Conservation (phyloP, 2,113 vertebrate genomes). For the Eurypyga helias region DNA sequence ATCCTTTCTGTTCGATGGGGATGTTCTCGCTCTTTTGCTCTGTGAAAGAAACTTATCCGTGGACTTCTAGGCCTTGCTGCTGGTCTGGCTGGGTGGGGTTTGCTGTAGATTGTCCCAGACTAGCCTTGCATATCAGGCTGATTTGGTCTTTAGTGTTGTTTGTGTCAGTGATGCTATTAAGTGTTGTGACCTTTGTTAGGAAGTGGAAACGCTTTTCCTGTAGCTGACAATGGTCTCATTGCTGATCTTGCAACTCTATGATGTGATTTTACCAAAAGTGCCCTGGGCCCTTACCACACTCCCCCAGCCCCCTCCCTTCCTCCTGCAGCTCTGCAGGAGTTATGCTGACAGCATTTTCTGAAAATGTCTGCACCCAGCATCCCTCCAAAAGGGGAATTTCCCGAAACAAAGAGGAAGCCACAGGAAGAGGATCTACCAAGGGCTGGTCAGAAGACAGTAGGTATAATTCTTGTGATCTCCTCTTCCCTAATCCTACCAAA, state of each 20-base stretch:
- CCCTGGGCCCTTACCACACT: background rate
- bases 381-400: background rate
- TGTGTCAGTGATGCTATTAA: background rate
- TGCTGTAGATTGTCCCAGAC: background rate
- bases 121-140: background rate
- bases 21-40: background rate
- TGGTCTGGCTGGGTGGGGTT: background rate
- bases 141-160: background rate
- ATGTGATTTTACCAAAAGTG: background rate
- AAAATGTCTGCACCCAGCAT: background rate
- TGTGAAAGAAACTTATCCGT: background rate
- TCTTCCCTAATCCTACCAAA: background rate
- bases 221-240: background rate
- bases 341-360: slow-evolving; percentile 21
- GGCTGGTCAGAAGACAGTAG: background rate
- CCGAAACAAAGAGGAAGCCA: background rate
- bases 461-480: background rate
- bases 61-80: background rate
- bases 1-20: background rate
- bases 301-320: background rate
- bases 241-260: background rate
- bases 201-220: background rate
- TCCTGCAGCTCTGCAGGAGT: background rate
- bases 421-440: background rate
- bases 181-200: background rate